Base-by-base conservation (phyloP, 2,113 vertebrate species). In the Lophura nycthemera region DNA sequence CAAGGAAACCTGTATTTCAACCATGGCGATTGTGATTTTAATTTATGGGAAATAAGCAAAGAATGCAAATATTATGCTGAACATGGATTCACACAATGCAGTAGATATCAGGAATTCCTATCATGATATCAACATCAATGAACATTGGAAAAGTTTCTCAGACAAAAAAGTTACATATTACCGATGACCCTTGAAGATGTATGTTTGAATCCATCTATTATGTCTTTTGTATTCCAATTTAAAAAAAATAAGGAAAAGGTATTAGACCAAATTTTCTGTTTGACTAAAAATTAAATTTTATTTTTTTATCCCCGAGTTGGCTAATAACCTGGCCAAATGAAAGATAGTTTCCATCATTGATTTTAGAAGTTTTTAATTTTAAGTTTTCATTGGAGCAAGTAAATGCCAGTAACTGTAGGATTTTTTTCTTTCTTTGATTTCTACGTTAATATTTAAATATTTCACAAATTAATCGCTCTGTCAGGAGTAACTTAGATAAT, bases 271-370 rank as follows among this genome's bases (percentile, higher is more conserved):
- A 25, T 30, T 1, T 76, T 69, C 6, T 65, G 10, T 82, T 66
- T 29, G 6, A 73, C 6, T 38, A 43, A 74, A 92, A 78, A 20
- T 40, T 25, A 47, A 43, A 71, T 61, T 25, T 17, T 69, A 24
- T 22, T 3, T 78, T 82, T 89, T 14, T 3, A 1, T 17, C 13
- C 48, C n/a, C 60, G 8, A 8, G 3, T 29, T 70, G 30, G 5
- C 11, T 19, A 22, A 74, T 71, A 67, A 43, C 3, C 1, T 67
- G 54, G 12, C 13, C 32, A 18, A 8, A 60, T 30, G 64, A 85
- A 87, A 17, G 2, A 20, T 12, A n/a, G 1, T 7, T 74, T 81
- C 61, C 16, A 2, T 70, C 16, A 43, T 0, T 34, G 4, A 4
- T 47, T 86, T 91, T 36, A 57, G 24, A 65, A 42, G 1, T 1